Percentiles rank a stretch among this genome's conserved stretches.
phyloP scores from a whole-genome alignment of 2,888 invertebrate species.

The Quadroppia sp. region DNA sequence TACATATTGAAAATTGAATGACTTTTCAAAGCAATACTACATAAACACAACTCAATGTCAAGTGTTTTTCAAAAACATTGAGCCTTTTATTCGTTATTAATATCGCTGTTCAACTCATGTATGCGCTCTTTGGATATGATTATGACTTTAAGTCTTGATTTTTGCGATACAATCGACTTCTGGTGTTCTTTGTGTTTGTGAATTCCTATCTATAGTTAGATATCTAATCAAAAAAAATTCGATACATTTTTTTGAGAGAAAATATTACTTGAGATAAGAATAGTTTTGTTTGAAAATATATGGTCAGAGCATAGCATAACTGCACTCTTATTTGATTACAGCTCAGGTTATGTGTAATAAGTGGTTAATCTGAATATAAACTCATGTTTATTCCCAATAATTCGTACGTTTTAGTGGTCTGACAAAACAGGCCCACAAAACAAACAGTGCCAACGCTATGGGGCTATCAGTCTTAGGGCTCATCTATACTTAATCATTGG shows the following conservation, averaged over 20 bases:
- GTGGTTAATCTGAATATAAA: not conserved
- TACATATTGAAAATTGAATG: not conserved
- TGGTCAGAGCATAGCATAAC: not conserved
- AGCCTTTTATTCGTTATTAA: too few relatives aligned
- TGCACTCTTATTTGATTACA: not conserved
- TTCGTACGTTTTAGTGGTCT: not conserved
- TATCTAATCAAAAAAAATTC: not conserved
- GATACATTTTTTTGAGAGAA: not conserved
- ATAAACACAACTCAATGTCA: constrained; percentile 35
- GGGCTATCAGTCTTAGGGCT: not conserved
- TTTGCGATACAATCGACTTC: constrained; percentile 19
- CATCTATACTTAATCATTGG: constrained; percentile 20
- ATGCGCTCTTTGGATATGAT: not conserved
- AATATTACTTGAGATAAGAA: not conserved
- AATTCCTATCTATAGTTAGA: constrained; percentile 7
- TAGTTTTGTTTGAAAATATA: not conserved
- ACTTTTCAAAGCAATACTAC: constrained; percentile 10
- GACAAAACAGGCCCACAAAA: not conserved
- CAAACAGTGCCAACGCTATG: not conserved
- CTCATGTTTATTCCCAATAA: not conserved
- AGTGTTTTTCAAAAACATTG: too few relatives aligned
- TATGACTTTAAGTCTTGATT: not conserved
- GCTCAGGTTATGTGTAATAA: not conserved
- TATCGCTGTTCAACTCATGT: not conserved
- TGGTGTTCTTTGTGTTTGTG: not conserved